Evolutionary conservation across 92 coral and sea anemone genomes (phyloP).

Genomic region (Parazoanthus atlanticus): DNA sequence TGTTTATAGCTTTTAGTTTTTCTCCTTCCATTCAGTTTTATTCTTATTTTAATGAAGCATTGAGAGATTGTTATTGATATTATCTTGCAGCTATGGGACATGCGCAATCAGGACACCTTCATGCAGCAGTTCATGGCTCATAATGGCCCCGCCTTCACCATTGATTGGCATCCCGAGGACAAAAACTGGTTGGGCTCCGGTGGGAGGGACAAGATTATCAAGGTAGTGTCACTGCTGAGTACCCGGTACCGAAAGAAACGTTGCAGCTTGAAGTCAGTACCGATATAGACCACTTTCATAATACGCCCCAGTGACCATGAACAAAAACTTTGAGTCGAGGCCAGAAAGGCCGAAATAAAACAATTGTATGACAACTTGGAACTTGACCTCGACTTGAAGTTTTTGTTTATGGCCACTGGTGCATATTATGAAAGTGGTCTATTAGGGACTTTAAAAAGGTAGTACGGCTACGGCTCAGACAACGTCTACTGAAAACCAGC

Average conservation of each 20-base stretch:
- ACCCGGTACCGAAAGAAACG: background rate
- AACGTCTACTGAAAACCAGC: too few relatives aligned
- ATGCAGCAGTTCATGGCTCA: constrained; percentile 84
- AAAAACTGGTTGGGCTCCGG: constrained; percentile 94
- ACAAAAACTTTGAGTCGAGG: too few relatives aligned
- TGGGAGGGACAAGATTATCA: constrained; percentile 90
- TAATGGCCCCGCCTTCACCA: constrained; percentile 91
- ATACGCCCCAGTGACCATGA: too few relatives aligned
- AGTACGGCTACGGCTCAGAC: background rate
- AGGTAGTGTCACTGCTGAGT: constrained; percentile 50
- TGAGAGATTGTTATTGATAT: background rate
- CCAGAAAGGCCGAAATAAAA: too few relatives aligned
- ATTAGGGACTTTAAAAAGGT: background rate
- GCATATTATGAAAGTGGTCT: too few relatives aligned
- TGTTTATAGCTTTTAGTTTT: too few relatives aligned
- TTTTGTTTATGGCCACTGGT: too few relatives aligned
- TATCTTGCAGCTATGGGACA: constrained; percentile 84
- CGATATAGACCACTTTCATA: background rate
- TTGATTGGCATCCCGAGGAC: constrained; percentile 97
- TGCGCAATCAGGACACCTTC: constrained; percentile 70
- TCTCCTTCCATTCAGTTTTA: too few relatives aligned
- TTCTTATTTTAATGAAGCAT: too few relatives aligned
- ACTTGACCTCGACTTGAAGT: too few relatives aligned
- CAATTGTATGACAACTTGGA: too few relatives aligned
- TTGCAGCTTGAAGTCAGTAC: background rate